Conservation (phyloP, 53 echinoderm and acorn worm species). For the Crossaster papposus region DNA sequence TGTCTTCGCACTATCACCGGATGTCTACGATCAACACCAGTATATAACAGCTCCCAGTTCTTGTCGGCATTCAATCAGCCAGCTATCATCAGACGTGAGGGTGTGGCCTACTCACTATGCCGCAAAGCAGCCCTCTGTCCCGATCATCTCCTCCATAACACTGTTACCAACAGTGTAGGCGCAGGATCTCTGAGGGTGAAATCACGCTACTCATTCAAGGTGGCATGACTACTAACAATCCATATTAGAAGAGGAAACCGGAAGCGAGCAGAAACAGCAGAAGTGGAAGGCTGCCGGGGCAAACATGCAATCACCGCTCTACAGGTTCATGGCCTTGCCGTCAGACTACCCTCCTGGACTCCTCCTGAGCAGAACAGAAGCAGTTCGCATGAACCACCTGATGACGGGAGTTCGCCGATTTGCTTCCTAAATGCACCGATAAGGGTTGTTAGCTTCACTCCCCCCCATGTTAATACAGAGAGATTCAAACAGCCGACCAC, state of each 20-base stretch:
- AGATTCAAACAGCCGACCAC: not conserved
- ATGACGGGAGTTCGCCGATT: not conserved
- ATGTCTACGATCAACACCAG: not conserved
- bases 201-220: not conserved
- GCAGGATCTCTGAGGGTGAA: not conserved
- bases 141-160: not conserved
- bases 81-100: not conserved
- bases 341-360: not conserved
- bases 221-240: not conserved
- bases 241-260: not conserved
- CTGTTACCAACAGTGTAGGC: not conserved
- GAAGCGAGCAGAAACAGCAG: not conserved
- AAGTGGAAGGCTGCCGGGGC: not conserved
- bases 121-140: not conserved
- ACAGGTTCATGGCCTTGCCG: not conserved
- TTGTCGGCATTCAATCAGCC: too few species aligned
- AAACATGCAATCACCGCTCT: not conserved
- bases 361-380: not conserved
- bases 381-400: not conserved
- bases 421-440: too few species aligned
- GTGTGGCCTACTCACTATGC: not conserved
- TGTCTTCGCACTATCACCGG: too few species aligned
- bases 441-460: not conserved
- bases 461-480: not conserved
- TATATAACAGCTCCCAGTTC: not conserved